Evolutionary conservation across 2,113 vertebrate species (phyloP), one percentile per base, ranked within the genome.

Genomic region (Nestor notabilis): DNA sequence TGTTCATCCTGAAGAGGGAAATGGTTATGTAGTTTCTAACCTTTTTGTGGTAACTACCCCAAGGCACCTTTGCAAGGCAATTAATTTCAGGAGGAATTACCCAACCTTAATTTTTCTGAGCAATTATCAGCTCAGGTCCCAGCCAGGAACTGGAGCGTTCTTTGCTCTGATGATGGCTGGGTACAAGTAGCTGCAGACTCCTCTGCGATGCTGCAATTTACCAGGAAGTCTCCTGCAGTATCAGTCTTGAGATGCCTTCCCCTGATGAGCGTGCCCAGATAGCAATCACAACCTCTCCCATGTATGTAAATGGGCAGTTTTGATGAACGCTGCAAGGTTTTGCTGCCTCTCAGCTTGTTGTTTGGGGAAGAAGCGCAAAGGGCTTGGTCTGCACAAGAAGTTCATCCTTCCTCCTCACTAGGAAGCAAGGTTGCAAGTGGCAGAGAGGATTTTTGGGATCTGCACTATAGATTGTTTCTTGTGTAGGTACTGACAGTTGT

Each of bases 31-130:
- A 90, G 49, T 65, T 95, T 56, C 83, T 70, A 87, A 61, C 74
- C 66, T 13, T 69, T 84, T 81, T 13, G 61, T 16, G 50, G 35
- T 68, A 91, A 35, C 33, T 91, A 93, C 96, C 95, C 90, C 5
- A 83, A 17, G 37, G 96, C 95, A 27, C 7, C 75, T 91, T n/a
- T 87, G 83, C 78, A 1, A 91, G 83, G 84, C 96, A 96, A 97
- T 96, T 96, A 93, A 96, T 97, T 97, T 90, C 39, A 11, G 83
- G 55, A 95, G 83, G 91, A 94, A 96, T 97, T 97, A 96, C 96
- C 96, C 95, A 97, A 97, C 95, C 95, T 96, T 96, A 95, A 97
- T 97, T 97, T 94, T 97, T 96, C 70, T 89, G 83, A 96, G 97
- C 89, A 97, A 97, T 97, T 97, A 97, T 96, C 96, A 94, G 93